Base-by-base conservation (phyloP, 2,113 vertebrate genomes). In the Myiozetetes cayanensis region DNA sequence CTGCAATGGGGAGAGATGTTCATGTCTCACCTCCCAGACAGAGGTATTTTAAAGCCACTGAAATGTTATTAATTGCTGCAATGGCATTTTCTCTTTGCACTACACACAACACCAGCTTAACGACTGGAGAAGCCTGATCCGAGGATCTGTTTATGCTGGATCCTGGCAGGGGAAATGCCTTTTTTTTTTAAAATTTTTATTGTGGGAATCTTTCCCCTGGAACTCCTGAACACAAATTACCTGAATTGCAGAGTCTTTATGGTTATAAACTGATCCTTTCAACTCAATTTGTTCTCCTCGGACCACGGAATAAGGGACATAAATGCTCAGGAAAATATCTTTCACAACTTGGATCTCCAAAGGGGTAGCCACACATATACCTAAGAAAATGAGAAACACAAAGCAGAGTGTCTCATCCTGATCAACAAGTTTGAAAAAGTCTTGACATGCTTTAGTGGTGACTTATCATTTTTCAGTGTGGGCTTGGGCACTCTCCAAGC, bases 281-380 rank as follows among this genome's bases (percentile, higher is more conserved):
- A 99, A 95, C 77, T 99, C 97, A 33, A 99, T 96, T 90, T 99
- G 99, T 61, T 99, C 99, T 49, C 99, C 99, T 85, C 99, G 95
- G n/a, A 99, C 97, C 90, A 99, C 97, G 43, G 99, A 99, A 65
- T 99, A 99, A 2, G 99, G 99, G 65, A 99, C 90, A 14, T 98
- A 98, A 77, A 99, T 27, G 8, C 98, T 98, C 59, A 99, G 30
- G 35, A 99, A 99, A 74, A 99, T 43, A 1, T 97, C 97, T 97
- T 99, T 98, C 23, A 85, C 85, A 52, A 99, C 98, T 0, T 79
- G 93, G 76, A 99, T 93, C 82, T 97, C 93, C 71, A 98, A 31
- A 2, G 98, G 97, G 12, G 98, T 96, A 9, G 99, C 97, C 20
- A 99, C 98, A 96, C 99, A 99, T 37, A 99, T 97, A 39, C 99